Percentiles rank a stretch among this genome's conserved stretches.
Conservation (phyloP, 2,797 vertebrate species). For the Catamblyrhynchus diadema region DNA sequence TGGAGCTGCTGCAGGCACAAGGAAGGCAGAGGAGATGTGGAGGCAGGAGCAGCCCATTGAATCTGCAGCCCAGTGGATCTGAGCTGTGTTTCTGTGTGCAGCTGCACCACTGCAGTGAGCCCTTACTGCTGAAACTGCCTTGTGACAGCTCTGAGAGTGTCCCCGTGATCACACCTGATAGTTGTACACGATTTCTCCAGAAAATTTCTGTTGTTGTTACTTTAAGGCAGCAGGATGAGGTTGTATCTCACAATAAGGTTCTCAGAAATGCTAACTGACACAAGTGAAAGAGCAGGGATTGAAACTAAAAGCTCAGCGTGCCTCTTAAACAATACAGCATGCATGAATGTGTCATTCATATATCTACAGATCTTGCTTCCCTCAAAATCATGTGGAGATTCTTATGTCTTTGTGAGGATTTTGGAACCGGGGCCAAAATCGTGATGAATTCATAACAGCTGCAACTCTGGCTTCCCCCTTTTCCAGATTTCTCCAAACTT, state of each 20-base stretch:
- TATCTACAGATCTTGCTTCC: constrained; percentile 12
- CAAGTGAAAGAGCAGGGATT: neutral
- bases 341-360: neutral
- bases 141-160: neutral
- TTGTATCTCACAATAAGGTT: neutral
- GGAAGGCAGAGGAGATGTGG: neutral
- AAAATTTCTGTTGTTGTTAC: neutral
- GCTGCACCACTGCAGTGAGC: neutral
- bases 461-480: neutral
- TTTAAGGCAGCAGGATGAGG: neutral
- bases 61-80: rapidly evolving
- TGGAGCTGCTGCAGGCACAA: neutral
- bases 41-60: neutral
- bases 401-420: constrained; percentile 43
- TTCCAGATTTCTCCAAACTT: neutral
- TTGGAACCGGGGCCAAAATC: constrained; percentile 24
- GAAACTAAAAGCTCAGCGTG: neutral
- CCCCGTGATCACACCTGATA: neutral
- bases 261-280: neutral
- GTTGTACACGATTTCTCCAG: rapidly evolving
- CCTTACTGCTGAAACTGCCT: neutral
- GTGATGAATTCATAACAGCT: constrained; percentile 62
- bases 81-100: neutral
- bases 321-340: constrained; percentile 31
- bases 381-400: constrained; percentile 35